Percentiles rank a stretch among this genome's conserved stretches.
These are phyloP conservation scores for Pelosia muscerda DNA, from an alignment of 2,888 invertebrate genomes.

Conservation along the genomic window DNA sequence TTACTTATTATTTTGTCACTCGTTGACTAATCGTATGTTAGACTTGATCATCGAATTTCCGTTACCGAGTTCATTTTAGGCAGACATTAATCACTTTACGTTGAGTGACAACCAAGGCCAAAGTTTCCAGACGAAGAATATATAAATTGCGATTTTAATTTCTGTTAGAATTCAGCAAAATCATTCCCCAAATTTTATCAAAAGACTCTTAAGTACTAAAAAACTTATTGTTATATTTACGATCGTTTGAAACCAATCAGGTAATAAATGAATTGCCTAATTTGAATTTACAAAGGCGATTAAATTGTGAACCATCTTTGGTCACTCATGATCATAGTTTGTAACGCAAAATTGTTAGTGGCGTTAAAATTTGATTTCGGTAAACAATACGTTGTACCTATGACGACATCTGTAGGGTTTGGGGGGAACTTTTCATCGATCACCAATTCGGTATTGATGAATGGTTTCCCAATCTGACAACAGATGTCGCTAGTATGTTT, in stretches of 20 bases:
- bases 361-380: too few relatives aligned
- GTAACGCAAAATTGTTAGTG: too few relatives aligned
- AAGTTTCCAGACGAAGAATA: not conserved
- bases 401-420: too few relatives aligned
- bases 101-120: not conserved
- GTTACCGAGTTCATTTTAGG: not conserved
- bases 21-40: not conserved
- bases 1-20: not conserved
- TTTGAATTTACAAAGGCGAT: too few relatives aligned
- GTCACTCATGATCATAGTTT: too few relatives aligned
- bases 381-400: too few relatives aligned
- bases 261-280: not conserved
- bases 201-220: not conserved
- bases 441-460: too few relatives aligned
- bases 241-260: not conserved
- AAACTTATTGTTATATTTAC: not conserved
- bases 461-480: too few relatives aligned
- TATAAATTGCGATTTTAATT: not conserved
- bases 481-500: too few relatives aligned
- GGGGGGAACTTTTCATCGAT: too few relatives aligned
- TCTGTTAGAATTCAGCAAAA: not conserved
- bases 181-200: not conserved
- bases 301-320: too few relatives aligned
- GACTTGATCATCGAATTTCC: conserved; percentile 5
- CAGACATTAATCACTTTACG: conserved; percentile 12